phyloP scores from a whole-genome alignment of 2,797 vertebrate species.

The Intellagama lesueurii region DNA sequence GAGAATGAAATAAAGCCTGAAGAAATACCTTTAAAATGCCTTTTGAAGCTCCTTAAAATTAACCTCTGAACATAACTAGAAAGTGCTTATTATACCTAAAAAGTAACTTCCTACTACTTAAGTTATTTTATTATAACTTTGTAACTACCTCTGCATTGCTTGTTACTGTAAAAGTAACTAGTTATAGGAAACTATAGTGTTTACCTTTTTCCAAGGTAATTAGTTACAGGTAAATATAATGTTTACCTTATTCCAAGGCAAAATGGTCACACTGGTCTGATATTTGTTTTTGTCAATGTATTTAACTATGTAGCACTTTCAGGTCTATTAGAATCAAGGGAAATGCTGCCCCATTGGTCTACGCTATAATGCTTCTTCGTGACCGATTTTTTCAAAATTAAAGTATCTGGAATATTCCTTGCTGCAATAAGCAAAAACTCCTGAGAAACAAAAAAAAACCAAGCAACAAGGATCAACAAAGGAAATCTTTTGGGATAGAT shows the following conservation, averaged over 20 bases:
- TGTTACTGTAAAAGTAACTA: too few relatives aligned
- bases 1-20: too few relatives aligned
- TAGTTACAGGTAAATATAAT: too few relatives aligned
- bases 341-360: constrained; percentile 17
- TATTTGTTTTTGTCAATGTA: neutral
- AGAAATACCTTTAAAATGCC: too few relatives aligned
- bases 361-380: constrained; percentile 20
- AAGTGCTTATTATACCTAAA: too few relatives aligned
- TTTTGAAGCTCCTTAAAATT: too few relatives aligned
- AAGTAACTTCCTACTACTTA: too few relatives aligned
- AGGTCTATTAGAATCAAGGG: constrained; percentile 24
- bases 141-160: too few relatives aligned
- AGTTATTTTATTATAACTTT: too few relatives aligned
- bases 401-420: neutral
- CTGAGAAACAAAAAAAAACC: constrained; percentile 26
- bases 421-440: constrained; percentile 42
- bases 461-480: constrained; percentile 45
- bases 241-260: neutral
- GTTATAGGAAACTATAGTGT: neutral
- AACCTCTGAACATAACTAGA: too few relatives aligned
- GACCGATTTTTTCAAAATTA: constrained; percentile 7
- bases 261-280: neutral
- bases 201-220: neutral
- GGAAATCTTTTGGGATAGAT: constrained; percentile 47
- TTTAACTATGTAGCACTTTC: constrained; percentile 33